Evolutionary conservation across 2,113 vertebrate species (phyloP).

Genomic region (Xenopus laevis): DNA sequence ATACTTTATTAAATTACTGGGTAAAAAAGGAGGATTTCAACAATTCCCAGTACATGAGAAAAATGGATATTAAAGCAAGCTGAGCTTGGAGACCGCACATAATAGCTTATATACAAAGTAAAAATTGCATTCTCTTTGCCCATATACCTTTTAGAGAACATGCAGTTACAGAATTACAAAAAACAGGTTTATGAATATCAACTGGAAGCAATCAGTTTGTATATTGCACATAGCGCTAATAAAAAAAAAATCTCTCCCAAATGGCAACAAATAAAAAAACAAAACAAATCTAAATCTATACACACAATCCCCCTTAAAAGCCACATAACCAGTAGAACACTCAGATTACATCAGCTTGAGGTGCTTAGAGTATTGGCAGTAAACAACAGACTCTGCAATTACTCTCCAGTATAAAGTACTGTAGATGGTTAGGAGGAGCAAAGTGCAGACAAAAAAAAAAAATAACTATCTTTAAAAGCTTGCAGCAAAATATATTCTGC

Average conservation of each 20-base stretch:
- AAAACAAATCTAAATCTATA: not conserved
- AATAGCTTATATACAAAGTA: conserved; percentile 40
- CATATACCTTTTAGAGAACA: not conserved
- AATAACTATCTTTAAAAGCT: not conserved
- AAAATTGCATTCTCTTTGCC: not conserved
- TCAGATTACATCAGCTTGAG: not conserved
- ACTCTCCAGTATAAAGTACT: not conserved
- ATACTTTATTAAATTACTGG: not conserved
- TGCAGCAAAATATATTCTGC: not conserved
- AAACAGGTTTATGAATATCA: not conserved
- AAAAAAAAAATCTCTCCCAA: conserved; percentile 36
- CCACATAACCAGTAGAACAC: not conserved
- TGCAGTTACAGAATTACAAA: not conserved
- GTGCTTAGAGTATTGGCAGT: not conserved
- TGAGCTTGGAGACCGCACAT: not conserved
- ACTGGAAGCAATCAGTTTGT: not conserved
- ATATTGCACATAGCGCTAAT: conserved; percentile 38
- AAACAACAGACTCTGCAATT: not conserved
- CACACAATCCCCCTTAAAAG: not conserved
- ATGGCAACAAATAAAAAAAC: conserved; percentile 3
- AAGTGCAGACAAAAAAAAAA: not conserved
- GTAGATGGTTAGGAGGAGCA: not conserved
- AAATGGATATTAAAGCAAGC: not conserved
- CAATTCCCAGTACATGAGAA: too few species aligned
- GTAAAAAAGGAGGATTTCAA: too few species aligned